Percentiles rank a stretch among this genome's conserved stretches.
Evolutionary conservation across 1,140 invertebrate genomes (phyloP).

Genomic region (Aleiodes sp.): DNA sequence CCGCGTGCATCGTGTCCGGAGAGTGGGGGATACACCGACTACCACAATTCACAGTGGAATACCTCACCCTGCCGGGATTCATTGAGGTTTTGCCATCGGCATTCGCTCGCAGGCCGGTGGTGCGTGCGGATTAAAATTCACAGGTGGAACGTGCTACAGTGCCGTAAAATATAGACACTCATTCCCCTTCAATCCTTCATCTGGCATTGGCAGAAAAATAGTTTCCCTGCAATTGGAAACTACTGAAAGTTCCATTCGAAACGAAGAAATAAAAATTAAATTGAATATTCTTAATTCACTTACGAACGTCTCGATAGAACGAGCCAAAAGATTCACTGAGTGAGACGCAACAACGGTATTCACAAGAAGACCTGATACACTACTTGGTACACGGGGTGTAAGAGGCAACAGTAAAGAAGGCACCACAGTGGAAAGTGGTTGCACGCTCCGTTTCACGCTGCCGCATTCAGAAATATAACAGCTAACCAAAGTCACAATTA

Average conservation of each 20-base stretch:
- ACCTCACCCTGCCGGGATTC: slow-evolving; percentile 15
- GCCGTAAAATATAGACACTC: neutral
- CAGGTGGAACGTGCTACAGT: slow-evolving; percentile 5
- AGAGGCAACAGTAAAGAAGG: neutral
- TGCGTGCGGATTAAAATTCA: neutral
- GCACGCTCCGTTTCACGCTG: slow-evolving; percentile 30
- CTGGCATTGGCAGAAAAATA: neutral
- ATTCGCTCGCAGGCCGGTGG: slow-evolving; percentile 26
- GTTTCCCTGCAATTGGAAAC: neutral
- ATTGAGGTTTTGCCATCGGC: slow-evolving; percentile 33
- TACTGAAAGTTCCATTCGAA: neutral
- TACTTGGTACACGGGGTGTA: neutral
- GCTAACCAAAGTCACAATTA: neutral
- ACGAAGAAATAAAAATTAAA: neutral
- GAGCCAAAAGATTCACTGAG: neutral
- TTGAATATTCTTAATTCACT: neutral
- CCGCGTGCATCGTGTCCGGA: neutral
- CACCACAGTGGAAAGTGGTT: slow-evolving; percentile 20
- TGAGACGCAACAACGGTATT: slow-evolving; percentile 9
- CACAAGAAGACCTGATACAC: neutral
- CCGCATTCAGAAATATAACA: neutral
- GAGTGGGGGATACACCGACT: slow-evolving; percentile 11
- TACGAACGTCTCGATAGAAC: slow-evolving; percentile 4
- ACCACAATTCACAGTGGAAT: slow-evolving; percentile 3
- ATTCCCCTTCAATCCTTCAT: neutral